Base-by-base conservation (phyloP, 1,140 invertebrate species). In the Eurosta solidaginis region DNA sequence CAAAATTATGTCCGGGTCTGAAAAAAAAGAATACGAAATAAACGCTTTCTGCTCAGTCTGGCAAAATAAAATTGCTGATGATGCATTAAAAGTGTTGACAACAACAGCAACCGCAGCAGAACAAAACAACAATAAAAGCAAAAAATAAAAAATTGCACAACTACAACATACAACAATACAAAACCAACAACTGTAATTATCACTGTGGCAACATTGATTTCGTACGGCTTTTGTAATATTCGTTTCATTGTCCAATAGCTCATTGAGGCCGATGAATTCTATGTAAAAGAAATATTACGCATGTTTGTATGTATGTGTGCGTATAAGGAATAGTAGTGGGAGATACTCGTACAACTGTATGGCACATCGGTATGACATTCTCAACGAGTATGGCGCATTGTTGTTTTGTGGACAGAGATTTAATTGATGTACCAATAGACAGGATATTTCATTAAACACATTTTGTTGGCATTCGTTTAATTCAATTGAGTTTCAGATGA, bases 171-270 rank as follows among this genome's bases (percentile, higher is more conserved):
- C n/a, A n/a, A n/a, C n/a, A n/a, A n/a, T n/a, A n/a, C n/a, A n/a
- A n/a, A n/a, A 52, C 22, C 49, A 68, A 20, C 59, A 42, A 68
- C 33, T 68, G 59, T 68, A 68, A 68, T 68, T 68, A 68, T 68
- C 59, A 68, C 59, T 68, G 59, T 68, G 59, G 59, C 59, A 68
- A 68, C 59, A 68, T 33, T 68, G 59, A 68, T 68, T 68, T 29
- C 20, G 59, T 33, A n/a, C n/a, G n/a, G n/a, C 59, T 68, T 68
- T 68, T 68, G 59, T 68, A 68, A n/a, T n/a, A n/a, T n/a, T 68
- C 40, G 59, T 40, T 68, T 68, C 22, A 20, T 20, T 40, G 59
- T 40, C 59, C 59, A 68, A 68, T 42, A 33, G 59, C 59, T 68
- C 59, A 68, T 40, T 68, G 59, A 68, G 40, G 59, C 59, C 36